A percentile compares a stretch with the other conserved stretches of the same genome.
phyloP scores from a whole-genome alignment of 2,888 invertebrate genomes.

The Epsilonema sp. region DNA sequence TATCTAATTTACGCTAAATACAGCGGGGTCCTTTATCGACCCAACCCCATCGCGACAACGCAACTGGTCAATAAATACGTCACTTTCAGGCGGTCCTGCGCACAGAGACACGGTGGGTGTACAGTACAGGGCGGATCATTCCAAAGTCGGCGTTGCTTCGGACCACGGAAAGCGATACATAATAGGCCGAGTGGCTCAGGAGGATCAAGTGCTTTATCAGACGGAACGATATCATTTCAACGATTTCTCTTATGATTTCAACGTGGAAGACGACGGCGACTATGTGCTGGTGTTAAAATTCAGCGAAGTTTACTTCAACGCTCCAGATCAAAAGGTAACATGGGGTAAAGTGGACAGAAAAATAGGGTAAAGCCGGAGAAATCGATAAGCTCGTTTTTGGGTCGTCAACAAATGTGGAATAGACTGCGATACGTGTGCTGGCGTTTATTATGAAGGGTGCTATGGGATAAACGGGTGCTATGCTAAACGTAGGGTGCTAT shows the following conservation, averaged over 20 bases:
- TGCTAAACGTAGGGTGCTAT: too few relatives aligned
- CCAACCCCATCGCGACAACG: too few relatives aligned
- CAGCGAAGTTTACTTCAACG: conserved; percentile 88
- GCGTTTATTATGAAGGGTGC: too few relatives aligned
- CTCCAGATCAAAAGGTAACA: conserved; percentile 70
- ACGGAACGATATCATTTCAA: conserved; percentile 83
- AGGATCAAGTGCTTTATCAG: conserved; percentile 52
- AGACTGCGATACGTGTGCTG: too few relatives aligned
- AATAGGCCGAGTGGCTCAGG: conserved; percentile 35
- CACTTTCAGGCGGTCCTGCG: conserved; percentile 59
- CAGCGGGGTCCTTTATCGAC: too few relatives aligned
- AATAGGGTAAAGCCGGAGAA: too few relatives aligned
- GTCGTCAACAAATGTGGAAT: too few relatives aligned
- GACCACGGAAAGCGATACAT: conserved; percentile 75
- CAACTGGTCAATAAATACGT: too few relatives aligned
- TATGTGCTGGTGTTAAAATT: conserved; percentile 87
- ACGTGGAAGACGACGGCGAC: conserved; percentile 60
- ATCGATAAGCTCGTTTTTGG: too few relatives aligned
- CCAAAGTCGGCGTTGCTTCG: conserved; percentile 54
- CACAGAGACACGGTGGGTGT: conserved; percentile 72
- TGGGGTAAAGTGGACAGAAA: too few relatives aligned
- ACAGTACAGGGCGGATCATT: conserved; percentile 60
- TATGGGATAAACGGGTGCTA: too few relatives aligned
- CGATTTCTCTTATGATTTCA: conserved; percentile 68
- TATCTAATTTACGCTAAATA: too few relatives aligned